Conservation (phyloP, 2,113 vertebrate genomes). For the Arizona elegans region DNA sequence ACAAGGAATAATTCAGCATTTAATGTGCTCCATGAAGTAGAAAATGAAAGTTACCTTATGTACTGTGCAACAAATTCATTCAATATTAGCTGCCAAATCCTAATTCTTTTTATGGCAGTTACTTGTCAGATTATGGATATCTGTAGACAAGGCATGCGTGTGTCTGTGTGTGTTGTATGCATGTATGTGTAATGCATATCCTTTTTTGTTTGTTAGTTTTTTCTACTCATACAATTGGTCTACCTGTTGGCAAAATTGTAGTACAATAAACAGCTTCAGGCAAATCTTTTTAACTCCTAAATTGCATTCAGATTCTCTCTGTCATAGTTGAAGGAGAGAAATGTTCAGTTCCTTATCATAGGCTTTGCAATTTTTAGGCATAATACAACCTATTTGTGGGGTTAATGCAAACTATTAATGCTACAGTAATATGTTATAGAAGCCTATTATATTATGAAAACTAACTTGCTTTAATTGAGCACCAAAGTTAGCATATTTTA, state of each 20-base stretch:
- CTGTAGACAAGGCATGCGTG: background rate
- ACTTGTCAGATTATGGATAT: conserved; percentile 29
- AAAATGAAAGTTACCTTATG: conserved; percentile 33
- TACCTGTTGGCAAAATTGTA: conserved; percentile 53
- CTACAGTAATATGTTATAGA: conserved; percentile 32
- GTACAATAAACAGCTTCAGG: conserved; percentile 40
- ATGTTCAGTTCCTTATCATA: conserved; percentile 6
- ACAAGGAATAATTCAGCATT: conserved; percentile 15
- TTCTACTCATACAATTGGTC: conserved; percentile 11
- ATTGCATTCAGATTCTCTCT: conserved; percentile 42
- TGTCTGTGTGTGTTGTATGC: background rate
- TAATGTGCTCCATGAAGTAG: conserved; percentile 22
- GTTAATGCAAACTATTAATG: conserved; percentile 13
- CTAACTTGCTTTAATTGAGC: conserved; percentile 23
- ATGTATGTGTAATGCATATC: conserved; percentile 11
- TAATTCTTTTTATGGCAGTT: conserved; percentile 34
- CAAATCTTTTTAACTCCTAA: conserved; percentile 44
- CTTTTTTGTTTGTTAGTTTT: background rate
- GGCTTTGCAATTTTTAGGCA: background rate
- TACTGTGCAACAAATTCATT: conserved; percentile 31
- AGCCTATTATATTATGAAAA: conserved; percentile 17
- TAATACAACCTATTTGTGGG: background rate
- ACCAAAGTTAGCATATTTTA: conserved; percentile 35
- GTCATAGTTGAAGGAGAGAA: conserved; percentile 24
- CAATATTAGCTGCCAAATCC: conserved; percentile 39